Evolutionary conservation across 2,888 invertebrate species (phyloP).

Genomic region (Entomobrya multifasciata): DNA sequence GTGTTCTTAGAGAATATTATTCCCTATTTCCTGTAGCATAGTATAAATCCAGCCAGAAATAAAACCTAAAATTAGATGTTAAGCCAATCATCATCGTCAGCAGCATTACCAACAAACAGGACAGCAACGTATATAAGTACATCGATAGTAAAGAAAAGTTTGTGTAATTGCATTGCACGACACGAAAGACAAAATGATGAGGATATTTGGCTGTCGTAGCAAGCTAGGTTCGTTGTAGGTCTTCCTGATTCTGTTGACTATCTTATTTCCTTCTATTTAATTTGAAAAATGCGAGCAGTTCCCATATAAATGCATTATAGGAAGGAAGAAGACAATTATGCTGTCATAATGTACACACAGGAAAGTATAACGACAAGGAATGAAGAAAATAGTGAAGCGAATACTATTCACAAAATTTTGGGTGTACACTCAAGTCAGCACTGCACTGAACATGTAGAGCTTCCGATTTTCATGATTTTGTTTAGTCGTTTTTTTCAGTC

Average conservation of each 20-base stretch:
- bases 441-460: not conserved
- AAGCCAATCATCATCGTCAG: conserved; percentile 45
- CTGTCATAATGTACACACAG: conserved; percentile 8
- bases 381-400: not conserved
- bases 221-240: not conserved
- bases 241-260: not conserved
- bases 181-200: not conserved
- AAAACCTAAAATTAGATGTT: conserved; percentile 69
- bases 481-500: not conserved
- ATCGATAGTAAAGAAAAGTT: not conserved
- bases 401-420: not conserved
- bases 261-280: not conserved
- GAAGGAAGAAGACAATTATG: conserved; percentile 34
- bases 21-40: not conserved
- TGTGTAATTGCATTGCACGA: conserved; percentile 11
- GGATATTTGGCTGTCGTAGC: not conserved
- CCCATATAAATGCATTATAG: not conserved
- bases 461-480: conserved; percentile 1
- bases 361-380: not conserved
- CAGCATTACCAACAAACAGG: not conserved
- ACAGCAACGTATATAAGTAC: not conserved
- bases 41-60: conserved; percentile 49
- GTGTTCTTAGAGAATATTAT: not conserved
- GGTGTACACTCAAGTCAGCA: not conserved
- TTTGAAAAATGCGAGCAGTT: not conserved